These are phyloP conservation scores for Poecilus cupreus DNA, from an alignment of 2,888 invertebrate species.

Conservation along the genomic window DNA sequence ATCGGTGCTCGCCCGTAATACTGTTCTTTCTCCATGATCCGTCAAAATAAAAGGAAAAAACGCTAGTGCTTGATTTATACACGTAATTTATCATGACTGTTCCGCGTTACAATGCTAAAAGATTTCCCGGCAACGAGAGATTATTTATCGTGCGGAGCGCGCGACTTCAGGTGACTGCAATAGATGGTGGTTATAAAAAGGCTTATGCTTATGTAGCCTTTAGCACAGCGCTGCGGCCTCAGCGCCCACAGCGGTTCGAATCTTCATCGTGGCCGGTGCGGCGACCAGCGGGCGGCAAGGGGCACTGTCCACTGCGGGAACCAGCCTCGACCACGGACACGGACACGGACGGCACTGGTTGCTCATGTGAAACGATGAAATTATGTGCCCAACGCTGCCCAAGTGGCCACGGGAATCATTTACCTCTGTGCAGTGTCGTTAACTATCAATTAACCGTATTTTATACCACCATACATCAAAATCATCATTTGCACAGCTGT, in stretches of 20 bases:
- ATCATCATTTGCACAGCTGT: too few relatives aligned
- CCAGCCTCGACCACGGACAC: not conserved
- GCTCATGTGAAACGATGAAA: conserved; percentile 9
- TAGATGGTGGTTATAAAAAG: conserved; percentile 23
- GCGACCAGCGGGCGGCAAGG: not conserved
- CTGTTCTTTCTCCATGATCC: conserved; percentile 18
- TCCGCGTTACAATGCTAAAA: conserved; percentile 53
- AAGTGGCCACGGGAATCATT: not conserved
- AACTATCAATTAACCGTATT: not conserved
- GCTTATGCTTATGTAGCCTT: not conserved
- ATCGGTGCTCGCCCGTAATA: not conserved
- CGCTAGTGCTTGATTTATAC: conserved; percentile 43
- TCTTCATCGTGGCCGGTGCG: not conserved
- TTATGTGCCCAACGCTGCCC: not conserved
- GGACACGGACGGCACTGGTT: not conserved
- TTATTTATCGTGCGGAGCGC: conserved; percentile 41
- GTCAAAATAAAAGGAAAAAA: conserved; percentile 46
- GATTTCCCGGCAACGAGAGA: conserved; percentile 55
- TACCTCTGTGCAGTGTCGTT: not conserved
- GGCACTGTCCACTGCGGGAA: not conserved
- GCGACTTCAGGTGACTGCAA: conserved; percentile 23
- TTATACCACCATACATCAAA: not conserved
- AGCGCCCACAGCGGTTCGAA: conserved; percentile 12
- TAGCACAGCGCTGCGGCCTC: conserved; percentile 5
- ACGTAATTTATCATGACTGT: conserved; percentile 47